phyloP scores from a whole-genome alignment of 2,797 vertebrate genomes.

The Clarias fuscus region DNA sequence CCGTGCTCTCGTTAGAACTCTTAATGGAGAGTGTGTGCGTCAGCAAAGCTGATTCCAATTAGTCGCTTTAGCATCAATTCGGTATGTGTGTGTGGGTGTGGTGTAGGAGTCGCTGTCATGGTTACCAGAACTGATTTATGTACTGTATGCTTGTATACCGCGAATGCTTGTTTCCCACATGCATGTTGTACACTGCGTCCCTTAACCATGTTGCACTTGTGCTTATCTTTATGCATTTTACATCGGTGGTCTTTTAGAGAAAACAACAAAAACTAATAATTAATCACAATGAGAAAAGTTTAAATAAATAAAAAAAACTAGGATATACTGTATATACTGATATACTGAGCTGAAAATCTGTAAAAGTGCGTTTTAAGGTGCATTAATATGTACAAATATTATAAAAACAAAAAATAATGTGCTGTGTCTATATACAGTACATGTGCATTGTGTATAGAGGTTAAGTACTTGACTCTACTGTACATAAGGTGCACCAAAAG shows the following conservation, averaged over 20 bases:
- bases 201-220: not conserved
- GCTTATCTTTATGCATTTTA: not conserved
- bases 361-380: too few species aligned
- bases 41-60: constrained; percentile 35
- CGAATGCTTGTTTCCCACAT: not conserved
- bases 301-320: too few species aligned
- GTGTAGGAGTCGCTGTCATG: not conserved
- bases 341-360: too few species aligned
- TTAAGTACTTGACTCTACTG: too few species aligned
- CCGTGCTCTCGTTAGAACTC: constrained; percentile 1
- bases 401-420: too few species aligned
- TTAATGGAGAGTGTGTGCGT: constrained; percentile 29
- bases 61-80: constrained; percentile 2
- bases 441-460: too few species aligned
- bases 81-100: not conserved
- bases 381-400: too few species aligned
- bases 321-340: too few species aligned
- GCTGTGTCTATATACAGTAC: too few species aligned
- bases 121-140: constrained; percentile 12
- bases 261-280: not conserved
- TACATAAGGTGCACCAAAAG: too few species aligned
- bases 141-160: not conserved
- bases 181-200: not conserved
- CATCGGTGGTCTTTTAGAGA: not conserved
- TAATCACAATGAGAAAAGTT: too few species aligned